Evolutionary conservation across 1,140 invertebrate genomes (phyloP), one percentile per base, ranked within the genome.

Genomic region (Plodia interpunctella): DNA sequence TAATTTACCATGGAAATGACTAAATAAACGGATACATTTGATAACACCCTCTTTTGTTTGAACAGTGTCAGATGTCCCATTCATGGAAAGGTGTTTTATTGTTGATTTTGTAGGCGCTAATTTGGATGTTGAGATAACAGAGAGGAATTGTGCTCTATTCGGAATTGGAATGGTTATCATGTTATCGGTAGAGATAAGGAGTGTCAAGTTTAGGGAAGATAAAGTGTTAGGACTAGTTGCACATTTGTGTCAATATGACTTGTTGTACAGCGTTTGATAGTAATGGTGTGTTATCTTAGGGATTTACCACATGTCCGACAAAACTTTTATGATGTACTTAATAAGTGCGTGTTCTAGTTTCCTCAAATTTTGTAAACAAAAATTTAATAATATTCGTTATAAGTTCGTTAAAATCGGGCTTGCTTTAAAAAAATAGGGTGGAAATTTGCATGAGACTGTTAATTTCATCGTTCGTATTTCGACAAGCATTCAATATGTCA

Each of bases 1-100:
- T 66, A 74, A 74, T 74, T 72, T 76, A 65, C 63, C 66, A 69
- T 70, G 63, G 65, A 69, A 71, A 71, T 71, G 57, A 72, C 68
- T 74, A 67, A 74, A 71, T 74, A 67, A 74, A 71, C 60, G 58
- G 66, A 71, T 76, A 70, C 66, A 59, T 62, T 51, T 64, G 70
- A 76, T 69, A 73, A 56, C 51, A 44, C 38, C 38, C 38, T 44
- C 38, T 44, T 44, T 44, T 44, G 38, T 44, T 44, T 44, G 38
- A 15, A 15, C 6, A n/a, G 38, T 44, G 38, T 44, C 38, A 44
- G 38, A 44, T 44, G 38, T 1, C 38, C 38, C 13, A 44, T 44
- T 44, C 38, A 44, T 3, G 5, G 38, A 44, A 44, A 44, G 38
- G 38, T 44, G 38, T 44, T 44, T 44, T 44, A 44, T 44, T 44